phyloP scores from a whole-genome alignment of 2,113 vertebrate genomes.

The Clarias magur region DNA sequence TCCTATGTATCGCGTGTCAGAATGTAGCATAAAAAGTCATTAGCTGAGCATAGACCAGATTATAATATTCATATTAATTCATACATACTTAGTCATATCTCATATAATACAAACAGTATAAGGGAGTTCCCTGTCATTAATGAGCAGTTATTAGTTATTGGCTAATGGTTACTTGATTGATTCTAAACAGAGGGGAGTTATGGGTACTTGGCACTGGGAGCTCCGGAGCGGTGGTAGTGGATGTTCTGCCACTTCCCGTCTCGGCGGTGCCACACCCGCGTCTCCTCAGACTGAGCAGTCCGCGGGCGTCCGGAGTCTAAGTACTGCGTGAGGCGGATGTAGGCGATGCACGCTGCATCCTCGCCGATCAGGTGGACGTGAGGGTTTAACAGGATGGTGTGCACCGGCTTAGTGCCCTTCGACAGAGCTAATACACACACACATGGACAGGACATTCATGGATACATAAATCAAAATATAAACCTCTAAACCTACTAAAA shows the following conservation, averaged over 20 bases:
- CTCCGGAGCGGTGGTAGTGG: slow-evolving; percentile 96
- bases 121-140: not conserved
- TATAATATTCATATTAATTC: no score
- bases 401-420: slow-evolving; percentile 93
- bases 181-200: slow-evolving; percentile 18
- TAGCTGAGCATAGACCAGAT: no score
- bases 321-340: slow-evolving; percentile 95
- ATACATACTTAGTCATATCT: no score
- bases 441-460: not conserved
- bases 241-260: slow-evolving; percentile 99
- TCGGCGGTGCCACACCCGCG: slow-evolving; percentile 94
- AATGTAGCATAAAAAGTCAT: no score
- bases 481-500: no score
- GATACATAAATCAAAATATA: not conserved
- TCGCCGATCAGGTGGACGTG: slow-evolving; percentile 96
- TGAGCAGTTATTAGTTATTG: not conserved
- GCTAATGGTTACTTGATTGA: not conserved
- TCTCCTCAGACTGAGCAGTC: slow-evolving; percentile 97
- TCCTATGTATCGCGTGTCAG: no score
- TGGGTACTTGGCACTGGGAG: slow-evolving; percentile 90
- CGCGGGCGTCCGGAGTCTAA: slow-evolving; percentile 92
- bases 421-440: slow-evolving; percentile 78
- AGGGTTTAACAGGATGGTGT: slow-evolving; percentile 96
- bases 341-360: slow-evolving; percentile 93
- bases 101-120: not conserved